Base-by-base conservation (phyloP, 2,888 invertebrate species). In the Drosophila conformis region DNA sequence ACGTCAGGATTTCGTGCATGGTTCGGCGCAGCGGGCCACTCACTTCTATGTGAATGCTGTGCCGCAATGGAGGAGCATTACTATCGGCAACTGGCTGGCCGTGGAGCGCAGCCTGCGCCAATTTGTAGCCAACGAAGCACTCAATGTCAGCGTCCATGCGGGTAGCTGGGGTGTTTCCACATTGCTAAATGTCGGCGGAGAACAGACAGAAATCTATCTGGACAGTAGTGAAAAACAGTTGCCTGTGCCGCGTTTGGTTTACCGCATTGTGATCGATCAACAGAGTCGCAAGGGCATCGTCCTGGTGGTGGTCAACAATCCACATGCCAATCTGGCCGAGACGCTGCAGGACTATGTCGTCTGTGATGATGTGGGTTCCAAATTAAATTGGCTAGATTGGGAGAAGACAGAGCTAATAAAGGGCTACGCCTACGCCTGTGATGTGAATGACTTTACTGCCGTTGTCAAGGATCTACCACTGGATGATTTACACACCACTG, bases 31-130 rank as follows among this genome's bases (percentile, higher is more conserved):
- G 71, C 90, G 92, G 10, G 93, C 94, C 0, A 94, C 94, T 0
- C 94, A 94, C 87, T 94, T 94, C 74, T 94, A 94, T 79, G 91
- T 94, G 2, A 95, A 95, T 80, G 93, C 92, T 0, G 94, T 94
- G 1, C 94, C 95, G 0, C 94, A 94, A 70, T 95, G 94, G 94
- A 93, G 94, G 73, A 93, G 92, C 7, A 94, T 95, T 76, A 95
- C 95, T 80, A 94, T 91, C 0, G 94, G 94, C 7, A 95, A 95
- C 80, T 95, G 95, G 95, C 91, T 93, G 54, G 80, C 85, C 0
- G 88, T 94, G 29, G 95, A 95, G 90, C 71, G 68, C 0, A 92
- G 92, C 63, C 91, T 94, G 1, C 91, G 95, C 54, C 82, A 88
- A 11, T 94, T 93, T 62, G 94, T 94, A 0, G 82, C 78, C 1